A percentile compares a stretch with the other conserved stretches of the same genome.
Conservation (phyloP, 2,888 invertebrate species). For the Syrista parreyssii region DNA sequence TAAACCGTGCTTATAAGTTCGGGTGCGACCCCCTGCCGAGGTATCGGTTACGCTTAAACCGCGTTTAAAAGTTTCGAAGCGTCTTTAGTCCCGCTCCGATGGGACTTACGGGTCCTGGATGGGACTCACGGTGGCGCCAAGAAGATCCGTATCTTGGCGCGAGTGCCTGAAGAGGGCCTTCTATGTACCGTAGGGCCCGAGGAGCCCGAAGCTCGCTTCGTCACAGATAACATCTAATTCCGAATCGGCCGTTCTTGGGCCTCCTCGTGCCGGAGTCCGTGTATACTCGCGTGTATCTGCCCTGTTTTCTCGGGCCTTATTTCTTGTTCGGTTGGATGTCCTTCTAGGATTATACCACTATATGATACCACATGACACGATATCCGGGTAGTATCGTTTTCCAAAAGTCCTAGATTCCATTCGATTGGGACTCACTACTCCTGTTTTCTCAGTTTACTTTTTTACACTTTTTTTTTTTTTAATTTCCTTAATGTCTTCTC, state of each 20-base stretch:
- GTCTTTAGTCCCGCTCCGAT: slow-evolving; percentile 21
- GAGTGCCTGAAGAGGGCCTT: slow-evolving; percentile 46
- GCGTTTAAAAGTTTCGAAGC: slow-evolving; percentile 56
- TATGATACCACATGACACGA: not conserved
- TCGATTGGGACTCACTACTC: slow-evolving; percentile 40
- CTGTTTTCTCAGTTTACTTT: slow-evolving; percentile 32
- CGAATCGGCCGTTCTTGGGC: slow-evolving; percentile 55
- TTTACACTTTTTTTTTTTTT: no score
- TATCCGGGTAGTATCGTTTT: not conserved
- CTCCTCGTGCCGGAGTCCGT: slow-evolving; percentile 41
- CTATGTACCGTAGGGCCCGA: slow-evolving; percentile 29
- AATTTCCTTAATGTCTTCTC: slow-evolving; percentile 15
- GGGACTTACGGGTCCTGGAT: slow-evolving; percentile 41
- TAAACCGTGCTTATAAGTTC: not conserved
- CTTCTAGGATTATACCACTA: not conserved
- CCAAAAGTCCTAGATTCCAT: not conserved
- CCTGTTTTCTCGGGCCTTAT: slow-evolving; percentile 31
- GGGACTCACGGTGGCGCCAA: slow-evolving; percentile 63
- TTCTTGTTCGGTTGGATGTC: not conserved
- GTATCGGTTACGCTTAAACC: slow-evolving; percentile 65
- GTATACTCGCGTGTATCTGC: slow-evolving; percentile 9
- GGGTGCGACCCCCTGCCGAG: slow-evolving; percentile 52
- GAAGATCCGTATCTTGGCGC: slow-evolving; percentile 64
- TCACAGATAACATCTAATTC: slow-evolving; percentile 65
- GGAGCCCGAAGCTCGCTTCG: slow-evolving; percentile 44